Base-by-base conservation (phyloP, 1,140 invertebrate species). In the Heliconius nattereri region DNA sequence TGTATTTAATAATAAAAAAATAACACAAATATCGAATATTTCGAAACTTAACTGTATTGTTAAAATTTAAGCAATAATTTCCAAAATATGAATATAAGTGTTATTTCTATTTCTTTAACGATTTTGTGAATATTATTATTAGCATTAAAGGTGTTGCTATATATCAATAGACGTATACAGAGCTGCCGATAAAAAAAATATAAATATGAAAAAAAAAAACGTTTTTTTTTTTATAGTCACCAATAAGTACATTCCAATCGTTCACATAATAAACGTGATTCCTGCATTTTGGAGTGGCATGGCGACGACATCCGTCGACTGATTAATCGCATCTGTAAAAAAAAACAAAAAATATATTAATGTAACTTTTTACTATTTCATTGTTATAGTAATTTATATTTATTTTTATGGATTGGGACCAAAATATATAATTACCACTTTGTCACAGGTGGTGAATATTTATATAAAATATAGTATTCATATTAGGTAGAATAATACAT, bases 261-360 rank as follows among this genome's bases (percentile, higher is more conserved):
- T 19, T 37, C 72, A 73, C 72, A 73, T n/a, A 23, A 73, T 73
- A 73, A 26, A 35, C 29, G 71, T 37, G 71, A 66, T 66, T 29
- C 60, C 26, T 60, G 57, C 57, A 13, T 70, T 66, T 40, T 66
- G n/a, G 57, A 70, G 35, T 45, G 75, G 60, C 60, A 66, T 66
- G 23, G 60, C 13, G 60, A 29, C 60, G 26, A 66, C 23, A 11
- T 66, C 60, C 23, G 60, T 66, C 3, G 60, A 9, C 13, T 66
- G 26, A 66, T 66, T 66, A 66, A 66, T 66, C 26, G 19, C 26
- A 66, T 29, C 60, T 66, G 60, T 29, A n/a, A 23, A 73, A 57
- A 23, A 29, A 60, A 60, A 60, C 3, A 2, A 26, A 23, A 26
- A 23, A 11, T 60, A 26, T n/a, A 11, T 11, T 1, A n/a, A 3